These are phyloP conservation scores for Anhinga rufa DNA, from an alignment of 2,113 vertebrate genomes.

Conservation along the genomic window DNA sequence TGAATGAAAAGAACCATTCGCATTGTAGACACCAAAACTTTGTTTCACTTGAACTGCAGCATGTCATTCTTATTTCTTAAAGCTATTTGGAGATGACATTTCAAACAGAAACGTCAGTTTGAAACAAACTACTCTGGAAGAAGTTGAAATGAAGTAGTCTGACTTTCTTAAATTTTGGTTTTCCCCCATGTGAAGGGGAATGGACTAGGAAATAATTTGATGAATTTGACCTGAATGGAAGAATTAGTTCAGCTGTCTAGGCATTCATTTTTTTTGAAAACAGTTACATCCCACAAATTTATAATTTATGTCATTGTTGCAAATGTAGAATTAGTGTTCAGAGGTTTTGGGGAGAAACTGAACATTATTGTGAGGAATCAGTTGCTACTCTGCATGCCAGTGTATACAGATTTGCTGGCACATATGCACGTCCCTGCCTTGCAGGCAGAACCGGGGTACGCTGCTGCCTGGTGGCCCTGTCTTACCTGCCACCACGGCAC, in stretches of 20 bases:
- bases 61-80: neutral
- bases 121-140: neutral
- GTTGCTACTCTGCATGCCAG: neutral
- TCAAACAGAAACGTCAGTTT: neutral
- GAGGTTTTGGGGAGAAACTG: neutral
- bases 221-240: neutral
- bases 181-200: neutral
- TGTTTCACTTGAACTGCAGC: neutral
- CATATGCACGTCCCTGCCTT: neutral
- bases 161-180: neutral
- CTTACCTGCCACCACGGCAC: neutral
- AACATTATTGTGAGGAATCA: neutral
- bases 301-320: neutral
- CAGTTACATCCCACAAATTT: neutral
- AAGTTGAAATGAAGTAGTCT: neutral
- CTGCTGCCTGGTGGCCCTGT: neutral
- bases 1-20: neutral
- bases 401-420: rapidly evolving
- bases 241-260: neutral
- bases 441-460: rapidly evolving
- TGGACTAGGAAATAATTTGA: neutral
- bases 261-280: neutral
- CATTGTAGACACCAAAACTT: neutral
- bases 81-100: neutral
- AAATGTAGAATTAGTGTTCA: neutral